Evolutionary conservation across 2,888 invertebrate genomes (phyloP), one percentile per base, ranked within the genome.

Genomic region (Dioctria rufipes): DNA sequence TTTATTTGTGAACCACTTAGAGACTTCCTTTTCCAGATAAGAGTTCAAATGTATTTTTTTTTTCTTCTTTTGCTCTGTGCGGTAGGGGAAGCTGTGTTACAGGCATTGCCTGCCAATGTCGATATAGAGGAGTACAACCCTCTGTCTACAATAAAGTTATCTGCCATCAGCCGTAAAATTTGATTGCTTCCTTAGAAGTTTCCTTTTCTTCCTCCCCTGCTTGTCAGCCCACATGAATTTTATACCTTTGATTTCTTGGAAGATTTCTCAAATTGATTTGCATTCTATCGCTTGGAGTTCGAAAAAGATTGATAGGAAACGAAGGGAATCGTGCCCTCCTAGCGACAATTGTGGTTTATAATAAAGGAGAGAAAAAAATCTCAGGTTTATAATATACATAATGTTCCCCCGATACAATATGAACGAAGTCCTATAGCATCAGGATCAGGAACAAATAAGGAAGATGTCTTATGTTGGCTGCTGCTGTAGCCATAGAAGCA

Each of bases 151-250:
- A 77, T 77, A 77, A 77, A 77, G 63, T 63, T 77, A 77, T 77
- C 77, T 77, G 61, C 77, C 77, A 77, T 77, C 77, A 77, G 77
- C 77, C 77, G 77, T 77, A 77, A 77, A 77, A 77, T 77, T 77
- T 77, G 77, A 77, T 77, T 77, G 77, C 77, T 77, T 77, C 77
- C 77, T 77, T 49, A 77, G 77, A 77, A 77, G 63, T 77, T 77
- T 77, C 77, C 77, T 63, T 77, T 63, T 77, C 51, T 63, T 77
- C 63, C 77, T 63, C 63, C 77, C 46, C 77, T 25, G 49, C 63
- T 77, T 77, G 61, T 77, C 77, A 42, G 37, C 77, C 63, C 46
- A 77, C 77, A 77, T 63, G 77, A 63, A 63, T 63, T 77, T 77
- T 77, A 46, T 63, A 77, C 63, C 73, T 73, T 77, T 63, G 63